A percentile compares a stretch with the other conserved stretches of the same genome.
Evolutionary conservation across 2,888 invertebrate genomes (phyloP).

Genomic region (Pterobdella sp.): DNA sequence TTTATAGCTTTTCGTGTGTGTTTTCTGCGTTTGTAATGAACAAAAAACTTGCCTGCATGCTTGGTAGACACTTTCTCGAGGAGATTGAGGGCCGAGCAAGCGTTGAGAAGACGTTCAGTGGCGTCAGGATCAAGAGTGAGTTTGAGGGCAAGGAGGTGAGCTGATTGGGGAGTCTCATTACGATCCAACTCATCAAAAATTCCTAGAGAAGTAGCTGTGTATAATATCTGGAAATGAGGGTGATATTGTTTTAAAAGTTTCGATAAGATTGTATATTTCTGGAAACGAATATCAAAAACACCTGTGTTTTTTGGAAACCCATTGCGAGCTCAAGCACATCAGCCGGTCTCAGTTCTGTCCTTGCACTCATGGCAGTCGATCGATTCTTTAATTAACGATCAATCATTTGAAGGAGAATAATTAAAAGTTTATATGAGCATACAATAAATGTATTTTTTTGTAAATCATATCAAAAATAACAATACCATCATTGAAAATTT

Average conservation of each 20-base stretch:
- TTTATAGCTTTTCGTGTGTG: too few species aligned
- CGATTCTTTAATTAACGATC: too few species aligned
- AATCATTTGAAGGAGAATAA: too few species aligned
- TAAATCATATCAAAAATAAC: too few species aligned
- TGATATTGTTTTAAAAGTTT: background rate
- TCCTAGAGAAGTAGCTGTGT: slow-evolving; percentile 40
- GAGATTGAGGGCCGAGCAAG: slow-evolving; percentile 39
- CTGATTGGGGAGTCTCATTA: slow-evolving; percentile 34
- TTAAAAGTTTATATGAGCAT: too few species aligned
- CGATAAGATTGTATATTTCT: background rate
- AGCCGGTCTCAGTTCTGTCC: background rate
- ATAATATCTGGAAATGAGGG: slow-evolving; percentile 37
- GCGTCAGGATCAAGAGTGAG: slow-evolving; percentile 38
- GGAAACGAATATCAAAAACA: background rate
- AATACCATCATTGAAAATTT: too few species aligned
- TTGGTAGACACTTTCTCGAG: slow-evolving; percentile 35
- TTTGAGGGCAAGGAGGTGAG: slow-evolving; percentile 38
- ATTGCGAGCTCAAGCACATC: slow-evolving; percentile 33
- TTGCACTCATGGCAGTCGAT: background rate
- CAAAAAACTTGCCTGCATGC: slow-evolving; percentile 18
- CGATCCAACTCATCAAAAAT: slow-evolving; percentile 41
- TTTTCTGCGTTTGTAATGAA: too few species aligned
- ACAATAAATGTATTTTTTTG: too few species aligned
- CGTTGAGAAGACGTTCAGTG: slow-evolving; percentile 40
- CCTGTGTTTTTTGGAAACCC: slow-evolving; percentile 36